Conservation (phyloP, 2,113 vertebrate genomes). For the Mesocricetus auratus region DNA sequence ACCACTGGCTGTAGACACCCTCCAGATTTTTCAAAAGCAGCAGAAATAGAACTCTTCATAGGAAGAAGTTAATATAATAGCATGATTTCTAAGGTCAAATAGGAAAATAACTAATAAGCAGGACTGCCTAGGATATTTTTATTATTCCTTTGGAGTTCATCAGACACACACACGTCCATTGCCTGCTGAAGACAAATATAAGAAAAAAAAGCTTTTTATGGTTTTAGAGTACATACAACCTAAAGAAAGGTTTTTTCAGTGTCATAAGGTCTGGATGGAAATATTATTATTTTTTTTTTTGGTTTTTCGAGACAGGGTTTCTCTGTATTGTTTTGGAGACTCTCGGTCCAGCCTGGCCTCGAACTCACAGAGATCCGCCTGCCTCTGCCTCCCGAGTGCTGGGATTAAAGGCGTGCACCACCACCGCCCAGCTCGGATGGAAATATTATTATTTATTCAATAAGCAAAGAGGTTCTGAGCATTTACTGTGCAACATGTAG, state of each 20-base stretch:
- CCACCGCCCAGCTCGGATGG: no score
- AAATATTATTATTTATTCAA: background rate
- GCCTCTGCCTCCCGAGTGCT: no score
- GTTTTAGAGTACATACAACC: background rate
- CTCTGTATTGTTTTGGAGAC: no score
- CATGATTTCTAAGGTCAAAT: background rate
- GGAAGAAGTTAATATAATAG: background rate
- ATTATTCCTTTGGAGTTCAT: background rate
- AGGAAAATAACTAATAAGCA: background rate
- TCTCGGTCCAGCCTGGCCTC: no score
- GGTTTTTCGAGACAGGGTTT: no score
- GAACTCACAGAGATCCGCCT: no score
- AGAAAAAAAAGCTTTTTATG: background rate
- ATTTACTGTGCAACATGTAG: background rate
- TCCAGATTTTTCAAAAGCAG: background rate
- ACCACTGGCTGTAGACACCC: background rate
- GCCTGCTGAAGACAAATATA: background rate
- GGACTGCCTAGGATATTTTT: background rate
- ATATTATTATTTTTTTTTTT: background rate
- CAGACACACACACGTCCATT: background rate
- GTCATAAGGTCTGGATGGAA: background rate
- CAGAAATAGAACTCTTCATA: background rate
- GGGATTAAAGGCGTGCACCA: no score
- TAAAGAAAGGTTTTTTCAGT: background rate
- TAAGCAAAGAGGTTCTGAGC: background rate